phyloP scores from a whole-genome alignment of 2,113 vertebrate species.

The Oreochromis tanganicae region DNA sequence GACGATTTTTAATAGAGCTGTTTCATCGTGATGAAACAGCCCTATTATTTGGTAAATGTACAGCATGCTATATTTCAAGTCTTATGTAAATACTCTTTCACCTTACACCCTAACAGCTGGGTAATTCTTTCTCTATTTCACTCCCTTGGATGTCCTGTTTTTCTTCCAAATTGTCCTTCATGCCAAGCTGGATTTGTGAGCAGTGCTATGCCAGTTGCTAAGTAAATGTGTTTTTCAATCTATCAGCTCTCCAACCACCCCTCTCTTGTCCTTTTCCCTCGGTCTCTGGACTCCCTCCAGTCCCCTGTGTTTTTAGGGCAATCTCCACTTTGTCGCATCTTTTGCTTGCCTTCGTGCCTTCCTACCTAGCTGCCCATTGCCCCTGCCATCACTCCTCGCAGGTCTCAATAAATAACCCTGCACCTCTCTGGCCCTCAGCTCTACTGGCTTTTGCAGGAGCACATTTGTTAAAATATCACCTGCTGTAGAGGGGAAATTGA shows the following conservation, averaged over 20 bases:
- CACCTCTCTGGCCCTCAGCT: slow-evolving; percentile 60
- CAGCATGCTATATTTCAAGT: background rate
- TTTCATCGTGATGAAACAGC: background rate
- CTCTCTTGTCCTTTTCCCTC: slow-evolving; percentile 33
- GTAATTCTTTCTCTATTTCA: slow-evolving; percentile 33
- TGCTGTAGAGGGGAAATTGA: slow-evolving; percentile 80
- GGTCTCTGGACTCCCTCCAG: slow-evolving; percentile 50
- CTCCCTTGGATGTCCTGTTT: slow-evolving; percentile 70
- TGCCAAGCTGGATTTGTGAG: slow-evolving; percentile 82
- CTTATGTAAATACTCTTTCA: background rate
- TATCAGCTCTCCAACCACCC: slow-evolving; percentile 54
- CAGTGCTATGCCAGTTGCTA: slow-evolving; percentile 76
- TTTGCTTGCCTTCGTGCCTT: slow-evolving; percentile 20
- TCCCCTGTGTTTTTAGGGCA: slow-evolving; percentile 66
- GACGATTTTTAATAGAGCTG: background rate
- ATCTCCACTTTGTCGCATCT: slow-evolving; percentile 60
- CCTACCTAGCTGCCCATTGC: slow-evolving; percentile 73
- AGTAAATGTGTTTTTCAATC: slow-evolving; percentile 84
- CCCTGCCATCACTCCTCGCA: slow-evolving; percentile 76
- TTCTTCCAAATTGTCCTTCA: slow-evolving; percentile 85
- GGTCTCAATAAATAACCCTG: slow-evolving; percentile 82
- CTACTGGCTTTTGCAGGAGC: slow-evolving; percentile 70
- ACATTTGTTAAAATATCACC: slow-evolving; percentile 84
- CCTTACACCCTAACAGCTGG: background rate
- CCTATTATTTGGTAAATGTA: background rate